A percentile compares a stretch with the other conserved stretches of the same genome.
These are phyloP conservation scores for Elephas maximus DNA, from an alignment of 2,113 vertebrate species.

Conservation along the genomic window DNA sequence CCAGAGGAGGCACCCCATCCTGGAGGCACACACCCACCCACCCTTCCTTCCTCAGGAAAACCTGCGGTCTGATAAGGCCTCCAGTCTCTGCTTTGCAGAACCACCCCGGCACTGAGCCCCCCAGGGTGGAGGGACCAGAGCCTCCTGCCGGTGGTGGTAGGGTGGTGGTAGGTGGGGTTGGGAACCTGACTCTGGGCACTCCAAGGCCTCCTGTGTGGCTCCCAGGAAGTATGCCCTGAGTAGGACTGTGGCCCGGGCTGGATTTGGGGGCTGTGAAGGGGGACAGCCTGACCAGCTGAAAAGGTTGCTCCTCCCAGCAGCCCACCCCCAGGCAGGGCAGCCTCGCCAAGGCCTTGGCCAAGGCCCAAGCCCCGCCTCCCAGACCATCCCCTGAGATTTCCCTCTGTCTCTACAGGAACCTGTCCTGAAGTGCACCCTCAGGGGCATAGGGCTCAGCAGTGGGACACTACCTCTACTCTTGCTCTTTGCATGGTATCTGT, in stretches of 20 bases:
- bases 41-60: slow-evolving; percentile 92
- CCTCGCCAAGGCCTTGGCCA: background rate
- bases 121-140: slow-evolving; percentile 60
- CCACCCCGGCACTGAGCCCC: slow-evolving; percentile 84
- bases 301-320: too few species aligned
- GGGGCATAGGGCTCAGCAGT: background rate
- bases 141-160: background rate
- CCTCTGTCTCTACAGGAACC: background rate
- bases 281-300: background rate
- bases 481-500: background rate
- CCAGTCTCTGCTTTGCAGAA: slow-evolving; percentile 86
- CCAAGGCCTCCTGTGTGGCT: fast-evolving
- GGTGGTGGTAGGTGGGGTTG: background rate
- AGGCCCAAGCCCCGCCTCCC: background rate
- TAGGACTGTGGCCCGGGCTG: background rate
- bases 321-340: background rate
- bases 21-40: slow-evolving; percentile 87
- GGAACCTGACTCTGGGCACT: background rate
- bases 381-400: background rate
- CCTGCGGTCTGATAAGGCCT: slow-evolving; percentile 89
- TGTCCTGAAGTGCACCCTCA: background rate
- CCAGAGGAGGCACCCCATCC: slow-evolving; percentile 84
- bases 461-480: background rate
- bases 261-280: background rate
- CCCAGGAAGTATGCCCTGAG: background rate